phyloP scores from a whole-genome alignment of 2,888 invertebrate genomes.

The Dyspetes luteomarginatus region DNA sequence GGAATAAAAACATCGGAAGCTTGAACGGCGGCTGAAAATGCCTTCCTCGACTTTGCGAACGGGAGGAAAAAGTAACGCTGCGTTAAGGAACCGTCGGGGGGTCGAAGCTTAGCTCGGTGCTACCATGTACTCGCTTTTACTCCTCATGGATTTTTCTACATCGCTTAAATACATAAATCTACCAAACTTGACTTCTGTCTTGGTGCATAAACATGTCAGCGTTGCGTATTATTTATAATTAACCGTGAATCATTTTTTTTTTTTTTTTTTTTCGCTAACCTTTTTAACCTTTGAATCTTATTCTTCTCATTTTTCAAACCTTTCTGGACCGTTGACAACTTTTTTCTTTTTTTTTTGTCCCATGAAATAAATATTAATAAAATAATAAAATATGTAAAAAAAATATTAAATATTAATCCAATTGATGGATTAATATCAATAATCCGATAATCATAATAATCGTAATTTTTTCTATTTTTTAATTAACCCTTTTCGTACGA shows the following conservation, averaged over 20 bases:
- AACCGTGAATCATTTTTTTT: slow-evolving; percentile 58
- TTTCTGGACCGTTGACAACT: too few relatives aligned
- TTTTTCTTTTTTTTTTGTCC: too few relatives aligned
- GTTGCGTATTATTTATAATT: slow-evolving; percentile 56
- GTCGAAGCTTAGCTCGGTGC: slow-evolving; percentile 59
- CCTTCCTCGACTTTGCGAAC: slow-evolving; percentile 55
- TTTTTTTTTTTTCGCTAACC: slow-evolving; percentile 22
- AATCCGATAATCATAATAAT: too few relatives aligned
- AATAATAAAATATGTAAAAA: too few relatives aligned
- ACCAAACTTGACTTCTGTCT: slow-evolving; percentile 31
- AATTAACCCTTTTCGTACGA: too few relatives aligned
- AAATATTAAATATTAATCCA: too few relatives aligned
- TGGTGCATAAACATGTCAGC: slow-evolving; percentile 26
- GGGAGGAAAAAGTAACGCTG: slow-evolving; percentile 70
- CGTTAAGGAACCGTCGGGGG: slow-evolving; percentile 70
- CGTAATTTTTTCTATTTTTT: too few relatives aligned
- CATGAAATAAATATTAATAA: too few relatives aligned
- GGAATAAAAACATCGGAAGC: slow-evolving; percentile 49
- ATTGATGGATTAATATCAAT: too few relatives aligned
- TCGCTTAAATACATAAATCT: not conserved
- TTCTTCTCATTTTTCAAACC: slow-evolving; percentile 54
- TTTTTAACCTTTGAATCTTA: slow-evolving; percentile 22
- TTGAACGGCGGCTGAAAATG: slow-evolving; percentile 44
- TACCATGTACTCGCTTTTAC: not conserved
- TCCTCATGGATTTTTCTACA: not conserved